Percentiles rank a stretch among this genome's conserved stretches.
phyloP scores from a whole-genome alignment of 1,140 invertebrate genomes.

The Drosophila nasuta region DNA sequence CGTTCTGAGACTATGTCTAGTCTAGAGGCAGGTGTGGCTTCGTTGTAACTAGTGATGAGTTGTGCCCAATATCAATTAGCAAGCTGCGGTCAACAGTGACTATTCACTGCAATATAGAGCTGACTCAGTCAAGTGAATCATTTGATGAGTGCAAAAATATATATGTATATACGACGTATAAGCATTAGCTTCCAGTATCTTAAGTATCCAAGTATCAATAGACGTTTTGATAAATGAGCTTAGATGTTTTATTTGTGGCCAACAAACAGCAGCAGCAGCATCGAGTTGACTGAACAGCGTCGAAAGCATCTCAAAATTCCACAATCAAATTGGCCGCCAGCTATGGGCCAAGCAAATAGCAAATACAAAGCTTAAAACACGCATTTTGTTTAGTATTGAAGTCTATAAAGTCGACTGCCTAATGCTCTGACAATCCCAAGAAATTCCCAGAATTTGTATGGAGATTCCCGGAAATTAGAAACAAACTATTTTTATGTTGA shows the following conservation, averaged over 20 bases:
- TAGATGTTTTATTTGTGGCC: conserved; percentile 42
- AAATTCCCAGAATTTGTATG: neutral
- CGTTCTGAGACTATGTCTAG: neutral
- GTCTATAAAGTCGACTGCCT: neutral
- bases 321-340: conserved; percentile 68
- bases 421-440: neutral
- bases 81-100: conserved; percentile 28
- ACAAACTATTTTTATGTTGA: neutral
- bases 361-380: conserved; percentile 51
- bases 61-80: conserved; percentile 50
- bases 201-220: conserved; percentile 62
- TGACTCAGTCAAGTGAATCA: conserved; percentile 70
- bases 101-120: conserved; percentile 14
- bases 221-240: conserved; percentile 77
- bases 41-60: conserved; percentile 40
- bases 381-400: neutral
- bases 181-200: conserved; percentile 41
- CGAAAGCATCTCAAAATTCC: conserved; percentile 63
- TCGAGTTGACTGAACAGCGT: conserved; percentile 5
- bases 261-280: conserved; percentile 36
- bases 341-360: conserved; percentile 71
- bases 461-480: too few relatives aligned
- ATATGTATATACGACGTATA: neutral
- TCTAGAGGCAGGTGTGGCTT: conserved; percentile 48
- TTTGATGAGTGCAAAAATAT: conserved; percentile 35